Percentiles rank a stretch among this genome's conserved stretches.
Evolutionary conservation across 2,797 vertebrate genomes (phyloP).

Genomic region (Uromys caudimaculatus): DNA sequence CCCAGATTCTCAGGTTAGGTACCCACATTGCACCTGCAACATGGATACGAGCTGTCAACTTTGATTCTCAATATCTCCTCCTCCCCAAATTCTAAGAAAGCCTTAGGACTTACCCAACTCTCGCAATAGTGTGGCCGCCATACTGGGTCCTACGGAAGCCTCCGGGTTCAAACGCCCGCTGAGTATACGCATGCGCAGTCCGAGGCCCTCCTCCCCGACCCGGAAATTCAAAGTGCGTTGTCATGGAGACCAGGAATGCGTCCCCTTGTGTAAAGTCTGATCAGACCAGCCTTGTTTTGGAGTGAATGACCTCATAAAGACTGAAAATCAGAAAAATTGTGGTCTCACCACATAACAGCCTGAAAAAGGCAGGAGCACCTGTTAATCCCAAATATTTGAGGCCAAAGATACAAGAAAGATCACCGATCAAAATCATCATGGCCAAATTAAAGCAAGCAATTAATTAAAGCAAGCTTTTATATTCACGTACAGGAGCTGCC

Average conservation of each 20-base stretch:
- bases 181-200: not conserved
- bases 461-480: not conserved
- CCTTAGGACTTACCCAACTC: constrained; percentile 26
- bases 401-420: not conserved
- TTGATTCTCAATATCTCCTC: fast-evolving
- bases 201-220: fast-evolving
- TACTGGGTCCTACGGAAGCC: constrained; percentile 69
- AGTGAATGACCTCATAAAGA: constrained; percentile 57
- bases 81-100: not conserved
- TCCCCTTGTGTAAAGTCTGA: fast-evolving
- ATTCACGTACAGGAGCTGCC: not conserved
- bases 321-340: not conserved
- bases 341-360: not conserved
- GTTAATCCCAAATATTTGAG: not conserved
- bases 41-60: constrained; percentile 5
- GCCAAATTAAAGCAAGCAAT: not conserved
- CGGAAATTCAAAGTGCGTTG: fast-evolving
- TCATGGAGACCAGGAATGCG: not conserved
- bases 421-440: not conserved
- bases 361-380: not conserved
- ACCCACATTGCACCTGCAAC: constrained; percentile 77
- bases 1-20: constrained; percentile 50
- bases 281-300: not conserved
- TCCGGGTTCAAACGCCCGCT: fast-evolving
- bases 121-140: constrained; percentile 78